Evolutionary conservation across 2,888 invertebrate genomes (phyloP), one percentile per base, ranked within the genome.

Genomic region (Agrilus biguttatus): DNA sequence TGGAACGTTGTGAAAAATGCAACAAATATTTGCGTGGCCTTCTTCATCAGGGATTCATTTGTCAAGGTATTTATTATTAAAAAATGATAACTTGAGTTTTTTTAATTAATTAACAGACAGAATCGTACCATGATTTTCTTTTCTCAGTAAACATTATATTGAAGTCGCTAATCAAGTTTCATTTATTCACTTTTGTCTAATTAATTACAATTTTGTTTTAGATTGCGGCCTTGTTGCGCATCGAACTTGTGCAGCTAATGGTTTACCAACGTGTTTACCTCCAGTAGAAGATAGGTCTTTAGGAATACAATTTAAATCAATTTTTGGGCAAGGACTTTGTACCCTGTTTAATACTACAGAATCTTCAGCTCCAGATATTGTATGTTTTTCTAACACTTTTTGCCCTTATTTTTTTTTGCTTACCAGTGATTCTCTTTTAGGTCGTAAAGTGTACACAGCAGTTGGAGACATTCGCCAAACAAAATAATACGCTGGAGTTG

Each of bases 1-100:
- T 82, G 55, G 77, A 81, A 62, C 70, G 73, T 51, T 84, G 83
- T 66, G 78, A 78, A 62, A 77, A 80, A 62, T 84, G 84, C 64
- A 75, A 78, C 62, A 78, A 78, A 62, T 79, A 75, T 61, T 69
- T 83, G 49, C 69, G 78, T 51, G 82, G 82, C 37, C 66, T 83
- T 37, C 67, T 78, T 54, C 77, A 80, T 55, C 82, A 83, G 63
- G 83, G 83, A 40, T 73, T 78, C 47, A 71, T 80, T 49, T 83
- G 83, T 60, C 73, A 78, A 69, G 76, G 80, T 72, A 57, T 50
- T 58, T 49, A 43, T 19, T 40, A 35, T 46, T 33, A 23, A 21
- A 14, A 14, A 34, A 28, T 37, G 28, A 28, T 8, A 41, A 33
- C 36, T 44, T 2, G 17, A 32, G 38, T 43, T 12, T 33, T 32